Percentiles rank a stretch among this genome's conserved stretches.
Conservation (phyloP, 1,140 invertebrate species). For the Kradibia gibbosae region DNA sequence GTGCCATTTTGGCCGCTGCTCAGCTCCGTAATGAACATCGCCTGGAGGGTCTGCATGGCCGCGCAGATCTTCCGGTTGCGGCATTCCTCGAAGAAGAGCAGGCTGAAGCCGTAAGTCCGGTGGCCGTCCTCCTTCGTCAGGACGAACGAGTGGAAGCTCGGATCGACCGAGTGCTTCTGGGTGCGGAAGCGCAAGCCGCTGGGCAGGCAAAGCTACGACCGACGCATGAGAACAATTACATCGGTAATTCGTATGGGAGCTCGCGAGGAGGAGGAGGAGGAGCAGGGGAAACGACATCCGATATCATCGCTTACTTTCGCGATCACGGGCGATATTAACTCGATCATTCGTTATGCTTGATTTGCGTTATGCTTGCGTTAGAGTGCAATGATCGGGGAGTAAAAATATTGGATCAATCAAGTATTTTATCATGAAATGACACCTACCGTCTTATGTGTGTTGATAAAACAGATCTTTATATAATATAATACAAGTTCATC, state of each 20-base stretch:
- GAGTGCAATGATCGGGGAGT: too few species aligned
- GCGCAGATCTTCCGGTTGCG: slow-evolving; percentile 91
- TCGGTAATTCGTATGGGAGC: background rate
- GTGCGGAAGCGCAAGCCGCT: slow-evolving; percentile 94
- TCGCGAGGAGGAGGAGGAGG: background rate
- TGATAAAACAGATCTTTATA: too few species aligned
- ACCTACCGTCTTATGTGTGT: too few species aligned
- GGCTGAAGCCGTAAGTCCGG: slow-evolving; percentile 92
- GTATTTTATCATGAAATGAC: too few species aligned
- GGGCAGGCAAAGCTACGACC: slow-evolving; percentile 90
- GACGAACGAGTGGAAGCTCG: slow-evolving; percentile 96
- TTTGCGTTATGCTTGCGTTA: too few species aligned
- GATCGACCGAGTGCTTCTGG: slow-evolving; percentile 91
- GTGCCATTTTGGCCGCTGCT: slow-evolving; percentile 82
- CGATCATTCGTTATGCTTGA: too few species aligned
- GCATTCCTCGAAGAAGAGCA: slow-evolving; percentile 97
- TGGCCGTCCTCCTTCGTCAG: slow-evolving; percentile 97
- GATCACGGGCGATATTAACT: too few species aligned
- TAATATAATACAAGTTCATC: too few species aligned
- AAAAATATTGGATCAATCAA: too few species aligned
- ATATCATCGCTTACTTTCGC: too few species aligned
- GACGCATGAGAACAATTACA: background rate
- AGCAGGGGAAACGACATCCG: background rate
- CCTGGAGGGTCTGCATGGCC: slow-evolving; percentile 95
- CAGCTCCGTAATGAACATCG: slow-evolving; percentile 93